Conservation (phyloP, 2,113 vertebrate genomes). For the Pituophis catenifer region DNA sequence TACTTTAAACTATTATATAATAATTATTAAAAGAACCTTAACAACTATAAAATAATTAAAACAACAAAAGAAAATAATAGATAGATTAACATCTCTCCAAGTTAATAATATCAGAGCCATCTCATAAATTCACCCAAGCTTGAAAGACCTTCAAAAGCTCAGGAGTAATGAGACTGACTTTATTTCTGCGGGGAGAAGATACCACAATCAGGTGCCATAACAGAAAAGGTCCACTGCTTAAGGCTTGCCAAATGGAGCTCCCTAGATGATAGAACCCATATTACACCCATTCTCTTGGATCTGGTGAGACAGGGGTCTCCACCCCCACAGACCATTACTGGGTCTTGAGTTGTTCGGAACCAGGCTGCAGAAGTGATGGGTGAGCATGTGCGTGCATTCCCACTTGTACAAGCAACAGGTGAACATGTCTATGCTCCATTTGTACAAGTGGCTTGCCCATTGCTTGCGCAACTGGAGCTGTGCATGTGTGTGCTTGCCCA, state of each 20-base stretch:
- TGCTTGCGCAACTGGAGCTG: too few species aligned
- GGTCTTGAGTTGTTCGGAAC: background rate
- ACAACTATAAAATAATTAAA: background rate
- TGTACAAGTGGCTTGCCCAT: background rate
- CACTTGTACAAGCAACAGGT: background rate
- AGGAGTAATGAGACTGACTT: background rate
- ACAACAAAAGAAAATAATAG: background rate
- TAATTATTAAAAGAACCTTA: background rate
- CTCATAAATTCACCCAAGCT: background rate
- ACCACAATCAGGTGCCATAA: too few species aligned
- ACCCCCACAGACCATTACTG: background rate
- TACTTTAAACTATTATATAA: background rate
- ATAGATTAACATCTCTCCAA: too few species aligned
- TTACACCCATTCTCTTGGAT: too few species aligned
- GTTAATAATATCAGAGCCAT: background rate
- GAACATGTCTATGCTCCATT: background rate
- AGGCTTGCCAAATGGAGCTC: too few species aligned
- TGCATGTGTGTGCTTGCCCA: too few species aligned
- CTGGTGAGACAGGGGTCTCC: too few species aligned
- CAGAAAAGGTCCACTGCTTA: too few species aligned
- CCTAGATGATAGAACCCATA: too few species aligned
- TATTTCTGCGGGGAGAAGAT: background rate
- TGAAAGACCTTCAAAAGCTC: background rate
- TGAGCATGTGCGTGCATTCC: accelerated
- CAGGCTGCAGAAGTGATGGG: background rate